These are phyloP conservation scores for Anadara kagoshimensis DNA, from an alignment of 1,140 invertebrate genomes.

Conservation along the genomic window DNA sequence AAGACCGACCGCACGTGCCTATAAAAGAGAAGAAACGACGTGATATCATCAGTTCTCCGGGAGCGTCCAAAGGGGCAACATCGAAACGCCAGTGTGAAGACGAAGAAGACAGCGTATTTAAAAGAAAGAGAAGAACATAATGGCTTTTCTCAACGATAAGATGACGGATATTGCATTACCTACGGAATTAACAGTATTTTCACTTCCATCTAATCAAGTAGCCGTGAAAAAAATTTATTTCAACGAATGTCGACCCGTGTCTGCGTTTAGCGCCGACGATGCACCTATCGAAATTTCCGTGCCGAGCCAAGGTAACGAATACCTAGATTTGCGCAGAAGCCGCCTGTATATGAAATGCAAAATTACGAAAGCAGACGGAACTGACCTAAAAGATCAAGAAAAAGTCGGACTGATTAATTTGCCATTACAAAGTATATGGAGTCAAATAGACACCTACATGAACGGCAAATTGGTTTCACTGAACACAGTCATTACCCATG, in stretches of 20 bases:
- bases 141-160: constrained; percentile 31
- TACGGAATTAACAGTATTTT: constrained; percentile 26
- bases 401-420: constrained; percentile 29
- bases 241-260: constrained; percentile 25
- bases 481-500: constrained; percentile 32
- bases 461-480: constrained; percentile 37
- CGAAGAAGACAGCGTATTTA: background rate
- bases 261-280: constrained; percentile 1
- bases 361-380: constrained; percentile 26
- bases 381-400: constrained; percentile 15
- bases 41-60: too few species aligned
- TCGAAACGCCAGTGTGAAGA: too few species aligned
- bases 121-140: constrained; percentile 13
- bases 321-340: constrained; percentile 30
- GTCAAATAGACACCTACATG: constrained; percentile 37
- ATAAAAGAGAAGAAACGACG: too few species aligned
- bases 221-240: constrained; percentile 35
- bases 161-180: constrained; percentile 16
- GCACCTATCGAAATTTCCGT: constrained; percentile 36
- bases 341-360: constrained; percentile 26
- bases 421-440: constrained; percentile 26
- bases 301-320: constrained; percentile 17
- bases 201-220: constrained; percentile 27
- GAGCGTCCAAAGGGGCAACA: too few species aligned
- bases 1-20: constrained; percentile 8